Evolutionary conservation across 2,888 invertebrate species (phyloP).

Genomic region (Mimumesa dahlbomi): DNA sequence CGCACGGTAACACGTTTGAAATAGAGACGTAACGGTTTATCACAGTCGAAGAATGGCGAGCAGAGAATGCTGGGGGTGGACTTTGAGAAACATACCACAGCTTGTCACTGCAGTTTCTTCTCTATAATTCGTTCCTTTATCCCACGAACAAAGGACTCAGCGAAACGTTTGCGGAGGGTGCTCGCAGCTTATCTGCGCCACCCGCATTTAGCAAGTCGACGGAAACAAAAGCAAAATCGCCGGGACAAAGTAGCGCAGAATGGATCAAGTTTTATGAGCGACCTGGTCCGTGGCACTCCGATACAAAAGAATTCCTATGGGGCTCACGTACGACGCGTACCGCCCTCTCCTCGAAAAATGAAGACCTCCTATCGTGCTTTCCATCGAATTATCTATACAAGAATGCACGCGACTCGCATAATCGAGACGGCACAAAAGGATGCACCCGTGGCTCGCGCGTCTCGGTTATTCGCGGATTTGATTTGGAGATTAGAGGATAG

Average conservation of each 20-base stretch:
- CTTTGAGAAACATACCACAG: neutral
- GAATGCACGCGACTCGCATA: conserved; percentile 25
- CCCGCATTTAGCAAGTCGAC: neutral
- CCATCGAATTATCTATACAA: conserved; percentile 8
- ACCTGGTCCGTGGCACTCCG: neutral
- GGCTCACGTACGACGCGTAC: conserved; percentile 5
- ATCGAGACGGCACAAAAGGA: conserved; percentile 21
- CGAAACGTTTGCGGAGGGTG: neutral
- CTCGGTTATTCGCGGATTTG: neutral
- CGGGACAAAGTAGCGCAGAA: neutral
- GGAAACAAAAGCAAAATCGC: conserved; percentile 6
- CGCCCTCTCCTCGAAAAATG: conserved; percentile 8
- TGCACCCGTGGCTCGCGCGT: neutral
- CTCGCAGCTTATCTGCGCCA: conserved; percentile 2
- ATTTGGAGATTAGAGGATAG: neutral
- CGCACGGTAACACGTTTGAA: no score
- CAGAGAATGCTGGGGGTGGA: neutral
- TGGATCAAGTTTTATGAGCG: neutral
- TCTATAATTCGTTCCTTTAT: neutral
- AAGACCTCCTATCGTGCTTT: conserved; percentile 9
- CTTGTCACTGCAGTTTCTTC: neutral
- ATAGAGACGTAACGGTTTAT: no score
- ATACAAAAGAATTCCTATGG: conserved; percentile 17
- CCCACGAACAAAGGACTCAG: neutral
- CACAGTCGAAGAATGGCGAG: no score